Evolutionary conservation across 2,888 invertebrate genomes (phyloP).

Genomic region (Iselma pallidipennis): DNA sequence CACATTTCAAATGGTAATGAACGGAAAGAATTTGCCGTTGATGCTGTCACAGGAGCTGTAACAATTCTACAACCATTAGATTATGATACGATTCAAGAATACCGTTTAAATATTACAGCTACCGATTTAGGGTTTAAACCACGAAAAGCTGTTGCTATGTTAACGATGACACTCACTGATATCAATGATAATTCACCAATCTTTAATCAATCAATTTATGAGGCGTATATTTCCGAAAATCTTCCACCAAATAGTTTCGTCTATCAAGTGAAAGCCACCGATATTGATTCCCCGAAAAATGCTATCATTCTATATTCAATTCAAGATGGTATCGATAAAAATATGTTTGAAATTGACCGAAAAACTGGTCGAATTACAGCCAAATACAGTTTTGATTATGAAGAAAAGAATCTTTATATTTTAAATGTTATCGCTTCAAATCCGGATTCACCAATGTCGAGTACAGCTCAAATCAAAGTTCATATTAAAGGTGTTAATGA

Average conservation of each 20-base stretch:
- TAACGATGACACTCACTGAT: slow-evolving; percentile 86
- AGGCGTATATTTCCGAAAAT: slow-evolving; percentile 83
- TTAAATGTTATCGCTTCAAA: slow-evolving; percentile 83
- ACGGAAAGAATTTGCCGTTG: slow-evolving; percentile 77
- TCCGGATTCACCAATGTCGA: slow-evolving; percentile 81
- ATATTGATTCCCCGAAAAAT: slow-evolving; percentile 87
- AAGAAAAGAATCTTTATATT: slow-evolving; percentile 75
- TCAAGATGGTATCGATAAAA: slow-evolving; percentile 73
- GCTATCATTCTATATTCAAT: slow-evolving; percentile 84
- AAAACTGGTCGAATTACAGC: slow-evolving; percentile 78
- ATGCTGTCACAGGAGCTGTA: slow-evolving; percentile 76
- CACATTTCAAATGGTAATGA: slow-evolving; percentile 83
- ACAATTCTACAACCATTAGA: slow-evolving; percentile 80
- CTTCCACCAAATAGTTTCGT: slow-evolving; percentile 75
- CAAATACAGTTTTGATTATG: slow-evolving; percentile 82
- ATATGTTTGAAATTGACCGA: slow-evolving; percentile 76
- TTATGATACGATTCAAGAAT: slow-evolving; percentile 83
- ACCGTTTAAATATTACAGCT: slow-evolving; percentile 85
- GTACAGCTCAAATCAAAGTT: slow-evolving; percentile 71
- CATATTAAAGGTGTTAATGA: slow-evolving; percentile 87
- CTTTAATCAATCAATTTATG: slow-evolving; percentile 78
- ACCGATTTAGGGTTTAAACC: slow-evolving; percentile 83
- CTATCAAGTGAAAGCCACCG: slow-evolving; percentile 74
- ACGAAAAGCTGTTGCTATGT: slow-evolving; percentile 73
- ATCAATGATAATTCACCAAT: slow-evolving; percentile 91